phyloP scores from a whole-genome alignment of 2,113 vertebrate genomes.

The Crotalus helleri region DNA sequence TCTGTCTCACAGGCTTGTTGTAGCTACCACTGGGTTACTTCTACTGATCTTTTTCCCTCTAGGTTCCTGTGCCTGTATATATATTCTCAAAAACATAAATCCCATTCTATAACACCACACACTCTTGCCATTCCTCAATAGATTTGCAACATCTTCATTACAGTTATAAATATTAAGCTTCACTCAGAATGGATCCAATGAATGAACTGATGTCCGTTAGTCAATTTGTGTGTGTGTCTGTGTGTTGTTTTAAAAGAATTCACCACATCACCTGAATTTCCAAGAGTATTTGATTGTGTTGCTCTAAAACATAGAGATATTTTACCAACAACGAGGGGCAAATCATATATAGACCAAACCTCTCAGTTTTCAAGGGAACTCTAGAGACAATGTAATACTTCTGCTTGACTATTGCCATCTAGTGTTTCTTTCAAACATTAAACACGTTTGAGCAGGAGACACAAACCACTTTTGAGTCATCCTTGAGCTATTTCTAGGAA shows the following conservation, averaged over 20 bases:
- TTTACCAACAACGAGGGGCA: not conserved
- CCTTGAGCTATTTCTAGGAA: not conserved
- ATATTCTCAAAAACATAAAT: not conserved
- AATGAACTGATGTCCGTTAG: no score
- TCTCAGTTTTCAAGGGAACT: not conserved
- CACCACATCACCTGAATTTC: not conserved
- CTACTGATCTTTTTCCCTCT: not conserved
- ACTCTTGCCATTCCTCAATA: not conserved
- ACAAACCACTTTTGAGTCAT: not conserved
- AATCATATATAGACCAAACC: not conserved
- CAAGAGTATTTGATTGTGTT: not conserved
- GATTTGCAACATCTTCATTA: not conserved
- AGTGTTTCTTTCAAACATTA: not conserved
- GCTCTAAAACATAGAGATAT: no score
- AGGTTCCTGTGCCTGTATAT: not conserved
- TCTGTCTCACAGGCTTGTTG: not conserved
- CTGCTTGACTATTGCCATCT: constrained; percentile 3
- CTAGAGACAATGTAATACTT: not conserved
- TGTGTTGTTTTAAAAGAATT: not conserved
- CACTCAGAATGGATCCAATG: not conserved
- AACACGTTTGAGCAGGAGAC: not conserved
- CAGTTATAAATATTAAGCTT: not conserved
- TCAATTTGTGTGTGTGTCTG: not conserved
- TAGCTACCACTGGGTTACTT: not conserved
- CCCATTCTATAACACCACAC: not conserved